phyloP scores from a whole-genome alignment of 1,140 invertebrate species.

The Zaprionus ornatus region DNA sequence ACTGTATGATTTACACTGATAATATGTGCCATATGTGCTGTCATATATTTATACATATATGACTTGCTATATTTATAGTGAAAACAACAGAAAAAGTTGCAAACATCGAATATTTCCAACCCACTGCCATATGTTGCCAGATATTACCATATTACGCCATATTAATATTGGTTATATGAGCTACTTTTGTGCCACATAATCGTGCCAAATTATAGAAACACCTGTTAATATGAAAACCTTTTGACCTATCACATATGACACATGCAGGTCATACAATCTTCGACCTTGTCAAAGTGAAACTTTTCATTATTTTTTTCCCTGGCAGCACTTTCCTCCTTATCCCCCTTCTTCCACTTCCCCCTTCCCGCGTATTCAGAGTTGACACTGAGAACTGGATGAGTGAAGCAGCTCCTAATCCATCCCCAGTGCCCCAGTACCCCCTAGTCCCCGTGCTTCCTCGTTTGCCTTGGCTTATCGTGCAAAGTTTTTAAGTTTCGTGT shows the following conservation, averaged over 20 bases:
- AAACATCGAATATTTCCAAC: too few species aligned
- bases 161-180: too few species aligned
- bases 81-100: too few species aligned
- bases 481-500: slow-evolving; percentile 78
- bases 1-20: too few species aligned
- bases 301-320: slow-evolving; percentile 1
- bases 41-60: too few species aligned
- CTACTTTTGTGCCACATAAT: too few species aligned
- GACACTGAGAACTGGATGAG: slow-evolving; percentile 29
- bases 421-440: slow-evolving; percentile 7
- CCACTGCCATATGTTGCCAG: too few species aligned
- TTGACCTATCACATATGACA: background rate
- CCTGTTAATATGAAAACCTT: background rate
- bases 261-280: background rate
- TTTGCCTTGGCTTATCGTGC: slow-evolving; percentile 61
- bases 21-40: too few species aligned
- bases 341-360: background rate
- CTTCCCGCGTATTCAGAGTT: background rate
- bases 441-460: background rate
- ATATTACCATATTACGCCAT: too few species aligned
- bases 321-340: slow-evolving; percentile 4
- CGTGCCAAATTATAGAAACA: too few species aligned
- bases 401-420: slow-evolving; percentile 25
- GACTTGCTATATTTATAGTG: too few species aligned
- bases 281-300: background rate